Conservation (phyloP, 2,888 invertebrate genomes). For the Uloborus plumipes region DNA sequence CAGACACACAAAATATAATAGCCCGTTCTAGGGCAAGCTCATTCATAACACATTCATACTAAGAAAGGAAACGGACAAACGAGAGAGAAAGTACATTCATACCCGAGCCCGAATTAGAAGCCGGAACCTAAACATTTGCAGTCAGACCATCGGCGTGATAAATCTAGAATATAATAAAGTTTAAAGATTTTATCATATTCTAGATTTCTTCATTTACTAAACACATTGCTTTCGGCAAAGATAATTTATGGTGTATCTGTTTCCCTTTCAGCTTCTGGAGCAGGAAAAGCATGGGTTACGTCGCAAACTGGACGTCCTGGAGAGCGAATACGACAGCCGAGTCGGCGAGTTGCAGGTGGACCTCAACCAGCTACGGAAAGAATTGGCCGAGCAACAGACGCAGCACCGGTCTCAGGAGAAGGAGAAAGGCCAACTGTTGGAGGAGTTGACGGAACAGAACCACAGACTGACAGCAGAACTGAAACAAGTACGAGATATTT, state of each 20-base stretch:
- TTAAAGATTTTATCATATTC: too few relatives aligned
- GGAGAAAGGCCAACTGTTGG: slow-evolving; percentile 85
- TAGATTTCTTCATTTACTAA: too few relatives aligned
- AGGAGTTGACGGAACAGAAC: slow-evolving; percentile 90
- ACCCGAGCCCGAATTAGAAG: too few relatives aligned
- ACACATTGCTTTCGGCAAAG: too few relatives aligned
- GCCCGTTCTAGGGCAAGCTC: too few relatives aligned
- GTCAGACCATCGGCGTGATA: too few relatives aligned
- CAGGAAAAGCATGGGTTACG: slow-evolving; percentile 92
- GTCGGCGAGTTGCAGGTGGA: slow-evolving; percentile 90
- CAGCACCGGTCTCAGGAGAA: slow-evolving; percentile 68
- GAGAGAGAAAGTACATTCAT: too few relatives aligned
- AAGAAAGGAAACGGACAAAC: too few relatives aligned
- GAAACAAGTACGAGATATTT: slow-evolving; percentile 77
- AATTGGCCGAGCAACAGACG: slow-evolving; percentile 77
- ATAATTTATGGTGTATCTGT: not conserved
- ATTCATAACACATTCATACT: too few relatives aligned
- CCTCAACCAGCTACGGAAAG: slow-evolving; percentile 82
- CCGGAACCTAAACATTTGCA: too few relatives aligned
- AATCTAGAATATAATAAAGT: too few relatives aligned
- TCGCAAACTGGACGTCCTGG: slow-evolving; percentile 85
- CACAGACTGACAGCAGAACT: slow-evolving; percentile 86
- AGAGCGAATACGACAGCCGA: slow-evolving; percentile 90
- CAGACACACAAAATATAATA: too few relatives aligned
- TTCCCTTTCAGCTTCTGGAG: slow-evolving; percentile 82